phyloP scores from a whole-genome alignment of 2,113 vertebrate genomes.

The Narcine bancroftii region DNA sequence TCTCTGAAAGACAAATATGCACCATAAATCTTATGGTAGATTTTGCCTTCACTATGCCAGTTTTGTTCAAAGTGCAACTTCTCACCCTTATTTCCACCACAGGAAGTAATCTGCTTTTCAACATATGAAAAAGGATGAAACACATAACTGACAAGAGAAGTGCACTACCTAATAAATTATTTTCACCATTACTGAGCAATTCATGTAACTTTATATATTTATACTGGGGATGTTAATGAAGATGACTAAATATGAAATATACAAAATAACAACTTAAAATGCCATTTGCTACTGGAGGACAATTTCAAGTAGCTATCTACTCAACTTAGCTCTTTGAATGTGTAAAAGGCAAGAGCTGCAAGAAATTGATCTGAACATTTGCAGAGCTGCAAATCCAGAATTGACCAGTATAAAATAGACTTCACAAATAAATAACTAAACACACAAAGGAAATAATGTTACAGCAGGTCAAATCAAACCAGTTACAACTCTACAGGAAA shows the following conservation, averaged over 20 bases:
- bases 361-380: not conserved
- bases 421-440: not conserved
- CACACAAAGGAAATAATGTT: not conserved
- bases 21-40: too few relatives aligned
- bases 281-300: not conserved
- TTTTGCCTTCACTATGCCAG: too few relatives aligned
- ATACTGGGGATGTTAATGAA: not conserved
- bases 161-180: not conserved
- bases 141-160: not conserved
- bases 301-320: not conserved
- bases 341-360: not conserved
- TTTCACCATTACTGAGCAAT: not conserved
- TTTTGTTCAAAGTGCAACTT: too few relatives aligned
- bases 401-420: not conserved
- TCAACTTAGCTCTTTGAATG: not conserved
- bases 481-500: not conserved
- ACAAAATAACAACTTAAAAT: not conserved
- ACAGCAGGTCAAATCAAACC: conserved; percentile 3
- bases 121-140: not conserved
- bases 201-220: not conserved
- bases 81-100: not conserved
- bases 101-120: not conserved
- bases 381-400: not conserved
- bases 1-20: not conserved
- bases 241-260: too few relatives aligned